phyloP scores from a whole-genome alignment of 1,140 invertebrate genomes.

The Eupeodes corollae region DNA sequence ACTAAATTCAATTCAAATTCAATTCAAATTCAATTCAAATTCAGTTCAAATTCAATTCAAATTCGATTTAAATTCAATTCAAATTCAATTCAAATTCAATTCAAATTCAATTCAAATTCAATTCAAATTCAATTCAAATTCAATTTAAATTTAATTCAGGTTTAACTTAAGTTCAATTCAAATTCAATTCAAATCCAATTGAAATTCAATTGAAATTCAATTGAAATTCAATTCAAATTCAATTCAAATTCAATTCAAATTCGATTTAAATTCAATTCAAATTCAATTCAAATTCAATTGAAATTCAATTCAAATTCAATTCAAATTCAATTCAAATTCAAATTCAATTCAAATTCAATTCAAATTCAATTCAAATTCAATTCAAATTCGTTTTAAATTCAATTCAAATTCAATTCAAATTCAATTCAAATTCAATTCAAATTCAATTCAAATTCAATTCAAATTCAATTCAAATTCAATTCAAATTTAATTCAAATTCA shows the following conservation, averaged over 20 bases:
- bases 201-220: neutral
- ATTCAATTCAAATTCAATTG: neutral
- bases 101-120: neutral
- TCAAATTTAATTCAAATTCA: too few relatives aligned
- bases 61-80: too few relatives aligned
- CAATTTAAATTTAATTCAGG: neutral
- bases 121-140: neutral
- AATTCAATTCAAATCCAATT: neutral
- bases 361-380: too few relatives aligned
- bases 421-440: neutral
- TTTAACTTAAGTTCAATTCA: neutral
- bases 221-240: neutral
- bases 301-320: too few relatives aligned
- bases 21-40: neutral
- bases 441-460: neutral
- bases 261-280: too few relatives aligned
- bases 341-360: neutral
- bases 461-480: too few relatives aligned
- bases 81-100: neutral
- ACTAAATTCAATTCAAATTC: neutral
- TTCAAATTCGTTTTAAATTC: too few relatives aligned
- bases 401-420: neutral
- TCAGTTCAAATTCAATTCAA: too few relatives aligned
- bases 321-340: neutral
- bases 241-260: neutral